A percentile compares a stretch with the other conserved stretches of the same genome.
Evolutionary conservation across 2,113 vertebrate genomes (phyloP).

Genomic region (Sinocyclocheilus anshuiensis): DNA sequence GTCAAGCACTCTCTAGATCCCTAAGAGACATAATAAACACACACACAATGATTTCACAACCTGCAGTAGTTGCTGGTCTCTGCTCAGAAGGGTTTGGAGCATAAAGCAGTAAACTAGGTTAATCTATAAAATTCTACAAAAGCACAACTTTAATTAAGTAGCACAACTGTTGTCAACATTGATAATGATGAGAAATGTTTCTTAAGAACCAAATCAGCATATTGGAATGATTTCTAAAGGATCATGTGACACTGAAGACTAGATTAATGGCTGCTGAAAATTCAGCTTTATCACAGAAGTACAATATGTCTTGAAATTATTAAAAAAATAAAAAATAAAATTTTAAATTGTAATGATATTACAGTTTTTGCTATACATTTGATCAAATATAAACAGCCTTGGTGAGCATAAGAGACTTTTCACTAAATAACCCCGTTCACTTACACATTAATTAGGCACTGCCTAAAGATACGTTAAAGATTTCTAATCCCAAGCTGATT

Average conservation of each 20-base stretch:
- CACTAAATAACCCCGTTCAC: too few species aligned
- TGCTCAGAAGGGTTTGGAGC: conserved; percentile 60
- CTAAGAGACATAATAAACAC: conserved; percentile 31
- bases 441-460: too few species aligned
- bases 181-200: not conserved
- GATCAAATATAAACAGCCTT: too few species aligned
- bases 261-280: too few species aligned
- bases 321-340: too few species aligned
- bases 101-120: conserved; percentile 69
- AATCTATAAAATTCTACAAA: not conserved
- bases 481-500: not conserved
- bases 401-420: too few species aligned
- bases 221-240: not conserved
- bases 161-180: not conserved
- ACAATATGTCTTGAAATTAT: not conserved
- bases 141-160: not conserved
- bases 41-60: conserved; percentile 56
- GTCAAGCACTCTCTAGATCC: conserved; percentile 45
- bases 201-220: not conserved
- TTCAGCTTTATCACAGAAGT: not conserved
- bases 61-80: conserved; percentile 62
- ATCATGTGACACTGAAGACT: not conserved
- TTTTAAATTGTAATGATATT: too few species aligned
- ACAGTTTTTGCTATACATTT: too few species aligned
- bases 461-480: too few species aligned